Evolutionary conservation across 1,140 invertebrate species (phyloP).

Genomic region (Lamellibrachia luymesi): DNA sequence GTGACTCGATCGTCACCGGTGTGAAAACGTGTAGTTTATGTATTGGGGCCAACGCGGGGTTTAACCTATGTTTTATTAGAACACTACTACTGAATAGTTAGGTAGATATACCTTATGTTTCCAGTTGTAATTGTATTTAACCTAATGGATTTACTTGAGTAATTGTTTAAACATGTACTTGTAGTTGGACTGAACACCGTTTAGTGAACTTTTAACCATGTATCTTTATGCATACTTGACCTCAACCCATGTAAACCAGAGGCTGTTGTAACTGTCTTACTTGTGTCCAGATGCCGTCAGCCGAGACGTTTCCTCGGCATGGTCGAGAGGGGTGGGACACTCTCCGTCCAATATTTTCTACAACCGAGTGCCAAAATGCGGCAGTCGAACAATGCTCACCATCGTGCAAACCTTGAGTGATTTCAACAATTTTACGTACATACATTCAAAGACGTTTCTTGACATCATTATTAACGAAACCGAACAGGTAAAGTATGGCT

Average conservation of each 20-base stretch:
- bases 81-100: too few relatives aligned
- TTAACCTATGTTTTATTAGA: too few relatives aligned
- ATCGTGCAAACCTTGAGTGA: background rate
- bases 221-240: too few relatives aligned
- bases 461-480: background rate
- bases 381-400: background rate
- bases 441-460: background rate
- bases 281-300: background rate
- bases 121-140: too few relatives aligned
- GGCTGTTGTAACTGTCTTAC: background rate
- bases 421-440: background rate
- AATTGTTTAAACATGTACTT: too few relatives aligned
- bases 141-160: too few relatives aligned
- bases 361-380: background rate
- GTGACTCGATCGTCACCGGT: too few relatives aligned
- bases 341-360: background rate
- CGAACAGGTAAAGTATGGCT: background rate
- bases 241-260: background rate
- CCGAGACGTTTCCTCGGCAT: background rate
- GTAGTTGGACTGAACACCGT: too few relatives aligned
- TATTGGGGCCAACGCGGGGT: too few relatives aligned
- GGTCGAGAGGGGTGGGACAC: background rate
- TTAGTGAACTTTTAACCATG: too few relatives aligned
- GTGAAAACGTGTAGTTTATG: too few relatives aligned
- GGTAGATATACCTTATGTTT: too few relatives aligned